phyloP scores from a whole-genome alignment of 2,797 vertebrate species.

The Onychomys leucogaster region DNA sequence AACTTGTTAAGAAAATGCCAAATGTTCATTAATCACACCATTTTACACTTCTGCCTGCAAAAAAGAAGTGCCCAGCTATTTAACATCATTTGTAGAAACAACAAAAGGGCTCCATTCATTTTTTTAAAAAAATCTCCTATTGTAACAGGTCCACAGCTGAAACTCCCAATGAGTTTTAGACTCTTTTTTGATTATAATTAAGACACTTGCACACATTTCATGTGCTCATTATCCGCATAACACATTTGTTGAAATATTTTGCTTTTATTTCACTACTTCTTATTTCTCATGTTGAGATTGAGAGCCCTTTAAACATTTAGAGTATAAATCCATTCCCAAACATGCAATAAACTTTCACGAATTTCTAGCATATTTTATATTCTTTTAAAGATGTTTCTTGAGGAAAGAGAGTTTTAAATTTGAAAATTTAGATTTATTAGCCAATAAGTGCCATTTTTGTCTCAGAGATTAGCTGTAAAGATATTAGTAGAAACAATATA shows the following conservation, averaged over 20 bases:
- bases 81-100: not conserved
- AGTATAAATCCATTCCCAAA: not conserved
- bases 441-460: not conserved
- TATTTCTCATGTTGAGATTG: not conserved
- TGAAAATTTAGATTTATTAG: not conserved
- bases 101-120: not conserved
- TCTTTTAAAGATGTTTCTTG: not conserved
- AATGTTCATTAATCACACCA: not conserved
- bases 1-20: not conserved
- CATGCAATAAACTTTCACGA: not conserved
- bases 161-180: not conserved
- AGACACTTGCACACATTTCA: not conserved
- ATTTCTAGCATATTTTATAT: not conserved
- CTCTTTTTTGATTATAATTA: not conserved
- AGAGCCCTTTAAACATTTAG: not conserved
- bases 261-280: not conserved
- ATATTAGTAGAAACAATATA: not conserved
- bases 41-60: not conserved
- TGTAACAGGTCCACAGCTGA: not conserved
- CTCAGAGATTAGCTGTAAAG: not conserved
- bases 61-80: not conserved
- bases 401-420: not conserved
- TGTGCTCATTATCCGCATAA: not conserved
- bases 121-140: not conserved
- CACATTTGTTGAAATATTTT: not conserved